These are phyloP conservation scores for Beris chalybata DNA, from an alignment of 2,888 invertebrate species.

Conservation along the genomic window DNA sequence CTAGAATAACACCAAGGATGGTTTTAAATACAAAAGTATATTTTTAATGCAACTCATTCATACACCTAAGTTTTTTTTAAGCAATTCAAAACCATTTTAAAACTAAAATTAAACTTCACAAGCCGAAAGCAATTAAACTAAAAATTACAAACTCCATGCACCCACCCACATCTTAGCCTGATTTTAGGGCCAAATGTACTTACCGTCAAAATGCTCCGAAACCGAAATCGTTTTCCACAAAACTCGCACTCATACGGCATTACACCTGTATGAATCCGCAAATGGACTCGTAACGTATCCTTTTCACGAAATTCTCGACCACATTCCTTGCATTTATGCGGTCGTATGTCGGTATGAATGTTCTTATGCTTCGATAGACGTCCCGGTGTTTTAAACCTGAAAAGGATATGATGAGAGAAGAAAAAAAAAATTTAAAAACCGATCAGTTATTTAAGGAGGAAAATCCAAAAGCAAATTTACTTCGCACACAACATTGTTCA, in stretches of 20 bases:
- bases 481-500: not conserved
- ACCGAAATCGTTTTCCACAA: constrained; percentile 74
- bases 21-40: too few species aligned
- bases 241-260: constrained; percentile 77
- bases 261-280: constrained; percentile 75
- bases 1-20: too few species aligned
- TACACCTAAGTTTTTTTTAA: too few species aligned
- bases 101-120: too few species aligned
- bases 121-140: too few species aligned
- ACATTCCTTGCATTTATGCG: constrained; percentile 65
- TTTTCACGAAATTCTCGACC: constrained; percentile 67
- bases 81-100: too few species aligned
- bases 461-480: not conserved
- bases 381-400: constrained; percentile 46
- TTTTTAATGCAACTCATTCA: too few species aligned
- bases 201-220: constrained; percentile 72
- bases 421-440: not conserved
- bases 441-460: not conserved
- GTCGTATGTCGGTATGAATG: constrained; percentile 63
- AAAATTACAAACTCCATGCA: too few species aligned
- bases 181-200: constrained; percentile 39
- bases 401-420: not conserved
- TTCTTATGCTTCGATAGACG: constrained; percentile 57
- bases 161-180: not conserved
- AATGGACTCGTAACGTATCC: constrained; percentile 73